Evolutionary conservation across 2,797 vertebrate species (phyloP).

Genomic region (Trematocara caparti): DNA sequence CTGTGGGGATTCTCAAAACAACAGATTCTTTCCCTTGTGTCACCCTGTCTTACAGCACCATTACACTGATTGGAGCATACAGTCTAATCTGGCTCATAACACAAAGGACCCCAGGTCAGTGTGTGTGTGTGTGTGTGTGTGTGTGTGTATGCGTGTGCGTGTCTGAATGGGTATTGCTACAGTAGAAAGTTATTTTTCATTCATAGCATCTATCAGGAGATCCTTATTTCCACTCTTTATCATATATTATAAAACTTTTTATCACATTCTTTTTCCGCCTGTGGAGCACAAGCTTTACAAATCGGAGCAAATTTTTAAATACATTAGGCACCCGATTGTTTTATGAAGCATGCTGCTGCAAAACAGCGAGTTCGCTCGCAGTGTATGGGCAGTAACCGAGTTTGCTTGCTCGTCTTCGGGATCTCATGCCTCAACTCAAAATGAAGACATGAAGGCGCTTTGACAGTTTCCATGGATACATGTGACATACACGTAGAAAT

Average conservation of each 20-base stretch:
- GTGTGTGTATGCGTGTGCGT: background rate
- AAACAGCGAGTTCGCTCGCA: background rate
- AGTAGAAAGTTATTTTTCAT: background rate
- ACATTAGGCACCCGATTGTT: background rate
- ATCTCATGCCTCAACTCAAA: constrained; percentile 25
- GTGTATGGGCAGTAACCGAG: background rate
- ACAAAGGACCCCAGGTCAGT: constrained; percentile 50
- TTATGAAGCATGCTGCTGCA: background rate
- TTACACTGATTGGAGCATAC: constrained; percentile 75
- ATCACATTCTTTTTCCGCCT: background rate
- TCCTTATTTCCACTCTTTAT: background rate
- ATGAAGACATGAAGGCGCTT: constrained; percentile 40
- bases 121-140: background rate
- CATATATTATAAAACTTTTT: background rate
- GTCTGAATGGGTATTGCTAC: background rate
- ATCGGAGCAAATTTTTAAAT: background rate
- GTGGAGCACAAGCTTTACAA: background rate
- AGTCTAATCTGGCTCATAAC: constrained; percentile 71
- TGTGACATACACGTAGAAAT: constrained; percentile 44
- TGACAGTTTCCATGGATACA: constrained; percentile 73
- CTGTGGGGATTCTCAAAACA: constrained; percentile 65
- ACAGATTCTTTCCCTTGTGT: constrained; percentile 67
- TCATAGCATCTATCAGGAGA: background rate
- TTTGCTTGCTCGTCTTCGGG: constrained; percentile 3
- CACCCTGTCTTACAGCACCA: constrained; percentile 69